These are phyloP conservation scores for Camponotus fellah DNA, from an alignment of 2,888 invertebrate species.

Conservation along the genomic window DNA sequence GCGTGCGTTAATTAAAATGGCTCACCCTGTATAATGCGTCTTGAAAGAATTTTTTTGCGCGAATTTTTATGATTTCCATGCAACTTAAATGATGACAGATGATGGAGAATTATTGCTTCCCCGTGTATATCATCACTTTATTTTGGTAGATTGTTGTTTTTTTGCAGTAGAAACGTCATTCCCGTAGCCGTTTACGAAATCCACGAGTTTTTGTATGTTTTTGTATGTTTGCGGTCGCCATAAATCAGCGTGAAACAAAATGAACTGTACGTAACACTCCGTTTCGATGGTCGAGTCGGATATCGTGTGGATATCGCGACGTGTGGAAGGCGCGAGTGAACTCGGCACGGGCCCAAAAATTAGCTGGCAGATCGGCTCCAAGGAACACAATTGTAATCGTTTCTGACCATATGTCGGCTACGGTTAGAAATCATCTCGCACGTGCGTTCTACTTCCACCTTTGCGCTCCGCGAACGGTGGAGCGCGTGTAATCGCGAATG, in stretches of 20 bases:
- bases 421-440: slow-evolving; percentile 53
- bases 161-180: slow-evolving; percentile 41
- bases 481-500: slow-evolving; percentile 35
- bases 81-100: slow-evolving; percentile 21
- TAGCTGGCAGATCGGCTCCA: slow-evolving; percentile 67
- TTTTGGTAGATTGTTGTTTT: slow-evolving; percentile 36
- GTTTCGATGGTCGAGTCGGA: slow-evolving; percentile 61
- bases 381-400: slow-evolving; percentile 62
- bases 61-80: neutral
- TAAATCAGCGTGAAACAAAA: slow-evolving; percentile 69
- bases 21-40: no score
- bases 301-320: slow-evolving; percentile 57
- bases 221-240: slow-evolving; percentile 49
- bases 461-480: slow-evolving; percentile 2
- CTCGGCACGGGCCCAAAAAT: slow-evolving; percentile 74
- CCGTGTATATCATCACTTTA: slow-evolving; percentile 35
- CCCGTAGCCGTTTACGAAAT: slow-evolving; percentile 37
- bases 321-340: slow-evolving; percentile 48
- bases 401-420: slow-evolving; percentile 55
- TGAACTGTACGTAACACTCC: slow-evolving; percentile 61
- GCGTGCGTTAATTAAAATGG: no score
- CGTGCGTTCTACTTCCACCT: slow-evolving; percentile 56
- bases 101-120: slow-evolving; percentile 29
- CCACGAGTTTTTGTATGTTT: slow-evolving; percentile 49
- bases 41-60: neutral